Conservation (phyloP, 2,113 vertebrate species). For the Perca schrenkii region DNA sequence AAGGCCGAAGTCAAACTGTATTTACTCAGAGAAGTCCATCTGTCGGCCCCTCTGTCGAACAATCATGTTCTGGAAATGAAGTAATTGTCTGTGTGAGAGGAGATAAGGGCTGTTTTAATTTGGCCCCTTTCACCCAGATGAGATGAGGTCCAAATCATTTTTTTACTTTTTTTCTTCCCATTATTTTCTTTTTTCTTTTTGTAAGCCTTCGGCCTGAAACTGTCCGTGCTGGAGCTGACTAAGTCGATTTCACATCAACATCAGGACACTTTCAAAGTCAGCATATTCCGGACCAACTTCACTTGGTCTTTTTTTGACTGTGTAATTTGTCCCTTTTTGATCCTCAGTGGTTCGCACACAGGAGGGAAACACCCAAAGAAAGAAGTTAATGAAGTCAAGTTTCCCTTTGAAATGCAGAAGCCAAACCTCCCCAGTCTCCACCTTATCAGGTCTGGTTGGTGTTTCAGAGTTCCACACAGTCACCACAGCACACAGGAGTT, state of each 20-base stretch:
- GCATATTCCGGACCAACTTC: slow-evolving; percentile 39
- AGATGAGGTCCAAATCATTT: slow-evolving; percentile 57
- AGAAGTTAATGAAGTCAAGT: slow-evolving; percentile 42
- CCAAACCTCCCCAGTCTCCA: background rate
- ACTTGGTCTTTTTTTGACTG: slow-evolving; percentile 23
- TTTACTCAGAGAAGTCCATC: slow-evolving; percentile 45
- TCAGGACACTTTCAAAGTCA: slow-evolving; percentile 46
- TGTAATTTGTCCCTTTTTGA: slow-evolving; percentile 58
- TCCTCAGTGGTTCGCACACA: slow-evolving; percentile 38
- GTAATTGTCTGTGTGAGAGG: slow-evolving; percentile 56
- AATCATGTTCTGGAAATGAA: slow-evolving; percentile 62
- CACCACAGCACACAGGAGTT: slow-evolving; percentile 13
- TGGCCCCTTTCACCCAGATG: slow-evolving; percentile 52
- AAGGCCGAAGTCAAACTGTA: slow-evolving; percentile 80
- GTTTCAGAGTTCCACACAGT: slow-evolving; percentile 48
- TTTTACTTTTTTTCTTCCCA: background rate
- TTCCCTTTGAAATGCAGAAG: slow-evolving; percentile 47
- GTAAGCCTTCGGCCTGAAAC: slow-evolving; percentile 14
- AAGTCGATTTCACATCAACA: slow-evolving; percentile 44
- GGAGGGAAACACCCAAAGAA: slow-evolving; percentile 36
- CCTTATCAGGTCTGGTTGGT: slow-evolving; percentile 20
- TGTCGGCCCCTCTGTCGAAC: slow-evolving; percentile 35
- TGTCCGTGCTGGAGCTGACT: slow-evolving; percentile 12
- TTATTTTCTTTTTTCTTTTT: slow-evolving; percentile 42
- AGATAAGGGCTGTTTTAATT: slow-evolving; percentile 69